Percentiles rank a stretch among this genome's conserved stretches.
Conservation (phyloP, 2,113 vertebrate genomes). For the Cyanocitta stelleri region DNA sequence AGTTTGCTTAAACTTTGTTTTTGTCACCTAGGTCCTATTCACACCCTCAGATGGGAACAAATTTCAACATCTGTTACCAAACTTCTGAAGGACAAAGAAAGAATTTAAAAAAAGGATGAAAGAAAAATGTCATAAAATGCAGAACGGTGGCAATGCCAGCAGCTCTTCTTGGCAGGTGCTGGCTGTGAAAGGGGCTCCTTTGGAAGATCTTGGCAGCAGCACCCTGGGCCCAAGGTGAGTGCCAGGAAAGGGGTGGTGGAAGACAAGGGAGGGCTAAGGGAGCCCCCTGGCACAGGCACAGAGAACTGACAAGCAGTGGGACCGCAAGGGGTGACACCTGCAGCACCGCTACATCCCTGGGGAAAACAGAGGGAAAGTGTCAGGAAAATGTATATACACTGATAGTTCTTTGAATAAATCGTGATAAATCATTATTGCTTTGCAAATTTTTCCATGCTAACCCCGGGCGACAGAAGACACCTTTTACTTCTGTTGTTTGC, state of each 20-base stretch:
- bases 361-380: neutral
- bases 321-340: neutral
- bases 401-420: neutral
- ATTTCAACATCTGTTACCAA: neutral
- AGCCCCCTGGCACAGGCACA: rapidly evolving
- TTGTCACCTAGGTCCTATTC: neutral
- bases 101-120: neutral
- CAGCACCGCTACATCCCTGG: neutral
- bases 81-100: neutral
- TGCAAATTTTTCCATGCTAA: neutral
- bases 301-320: rapidly evolving
- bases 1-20: neutral
- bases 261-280: neutral
- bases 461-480: neutral
- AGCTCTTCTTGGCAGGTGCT: neutral
- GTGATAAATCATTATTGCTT: neutral
- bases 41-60: neutral
- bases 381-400: neutral
- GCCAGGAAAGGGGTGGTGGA: rapidly evolving
- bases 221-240: neutral
- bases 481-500: rapidly evolving
- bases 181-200: neutral
- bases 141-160: rapidly evolving
- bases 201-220: neutral
- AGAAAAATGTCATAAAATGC: neutral